Evolutionary conservation across 2,113 vertebrate genomes (phyloP).

Genomic region (Gallinago undulata): DNA sequence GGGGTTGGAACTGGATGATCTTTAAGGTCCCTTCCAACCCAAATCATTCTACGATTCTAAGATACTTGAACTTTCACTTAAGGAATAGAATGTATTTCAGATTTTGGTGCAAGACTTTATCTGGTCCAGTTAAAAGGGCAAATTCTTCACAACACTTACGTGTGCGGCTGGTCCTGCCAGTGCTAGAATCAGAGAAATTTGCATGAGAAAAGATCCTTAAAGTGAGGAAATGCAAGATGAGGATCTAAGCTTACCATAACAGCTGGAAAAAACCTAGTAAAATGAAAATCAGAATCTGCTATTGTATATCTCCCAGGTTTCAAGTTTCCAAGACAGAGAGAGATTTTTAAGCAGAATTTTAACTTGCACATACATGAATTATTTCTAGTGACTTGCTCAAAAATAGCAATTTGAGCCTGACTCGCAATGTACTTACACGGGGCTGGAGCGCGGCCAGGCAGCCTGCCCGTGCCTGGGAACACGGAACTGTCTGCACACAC

Average conservation of each 20-base stretch:
- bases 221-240: not conserved
- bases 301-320: not conserved
- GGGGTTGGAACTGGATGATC: too few relatives aligned
- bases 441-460: not conserved
- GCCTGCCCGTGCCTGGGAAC: not conserved
- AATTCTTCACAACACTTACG: not conserved
- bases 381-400: conserved; percentile 38
- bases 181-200: not conserved
- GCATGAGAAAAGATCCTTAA: not conserved
- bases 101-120: not conserved
- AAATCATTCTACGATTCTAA: too few relatives aligned
- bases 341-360: conserved; percentile 27
- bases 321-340: not conserved
- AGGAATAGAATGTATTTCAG: not conserved
- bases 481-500: not conserved
- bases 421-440: not conserved
- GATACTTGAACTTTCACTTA: not conserved
- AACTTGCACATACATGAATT: conserved; percentile 17
- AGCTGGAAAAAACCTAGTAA: not conserved
- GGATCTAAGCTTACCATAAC: not conserved
- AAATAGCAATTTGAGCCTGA: conserved; percentile 14
- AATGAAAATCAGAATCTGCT: not conserved
- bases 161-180: not conserved
- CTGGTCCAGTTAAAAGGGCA: not conserved
- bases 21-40: too few relatives aligned